Conservation (phyloP, 2,113 vertebrate species). For the Odontesthes bonariensis region DNA sequence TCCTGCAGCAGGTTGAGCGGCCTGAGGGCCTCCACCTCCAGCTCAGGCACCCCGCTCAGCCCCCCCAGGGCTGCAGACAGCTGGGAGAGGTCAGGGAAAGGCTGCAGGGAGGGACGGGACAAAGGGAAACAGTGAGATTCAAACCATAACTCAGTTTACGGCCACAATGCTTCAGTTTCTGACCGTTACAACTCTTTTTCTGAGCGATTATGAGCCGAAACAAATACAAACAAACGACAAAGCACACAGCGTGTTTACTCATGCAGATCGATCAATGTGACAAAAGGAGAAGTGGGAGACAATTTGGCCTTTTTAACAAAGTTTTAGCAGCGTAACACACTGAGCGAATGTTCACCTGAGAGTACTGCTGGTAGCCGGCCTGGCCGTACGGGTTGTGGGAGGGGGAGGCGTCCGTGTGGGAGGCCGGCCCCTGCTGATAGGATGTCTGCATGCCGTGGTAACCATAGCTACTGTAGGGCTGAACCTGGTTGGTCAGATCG, state of each 20-base stretch:
- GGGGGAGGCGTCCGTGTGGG: slow-evolving; percentile 71
- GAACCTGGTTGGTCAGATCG: slow-evolving; percentile 80
- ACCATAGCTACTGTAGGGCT: slow-evolving; percentile 87
- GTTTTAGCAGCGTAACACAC: too few species aligned
- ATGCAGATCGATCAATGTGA: too few species aligned
- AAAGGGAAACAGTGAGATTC: background rate
- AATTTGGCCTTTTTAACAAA: too few species aligned
- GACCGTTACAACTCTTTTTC: too few species aligned
- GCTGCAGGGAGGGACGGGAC: slow-evolving; percentile 66
- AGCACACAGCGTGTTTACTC: too few species aligned
- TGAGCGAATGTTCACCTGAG: slow-evolving; percentile 49
- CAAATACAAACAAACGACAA: too few species aligned
- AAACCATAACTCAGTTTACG: too few species aligned
- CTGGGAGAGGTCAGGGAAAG: slow-evolving; percentile 90
- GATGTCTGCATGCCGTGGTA: slow-evolving; percentile 89
- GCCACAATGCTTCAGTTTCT: too few species aligned
- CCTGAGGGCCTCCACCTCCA: slow-evolving; percentile 90
- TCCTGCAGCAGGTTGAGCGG: slow-evolving; percentile 94
- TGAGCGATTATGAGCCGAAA: too few species aligned
- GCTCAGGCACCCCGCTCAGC: slow-evolving; percentile 90
- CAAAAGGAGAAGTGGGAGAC: too few species aligned
- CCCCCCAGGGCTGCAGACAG: slow-evolving; percentile 92
- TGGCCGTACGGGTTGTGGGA: slow-evolving; percentile 81
- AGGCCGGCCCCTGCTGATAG: slow-evolving; percentile 84
- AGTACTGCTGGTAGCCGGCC: slow-evolving; percentile 66